Evolutionary conservation across 2,113 vertebrate genomes (phyloP), one percentile per base, ranked within the genome.

Genomic region (Nesoenas mayeri): DNA sequence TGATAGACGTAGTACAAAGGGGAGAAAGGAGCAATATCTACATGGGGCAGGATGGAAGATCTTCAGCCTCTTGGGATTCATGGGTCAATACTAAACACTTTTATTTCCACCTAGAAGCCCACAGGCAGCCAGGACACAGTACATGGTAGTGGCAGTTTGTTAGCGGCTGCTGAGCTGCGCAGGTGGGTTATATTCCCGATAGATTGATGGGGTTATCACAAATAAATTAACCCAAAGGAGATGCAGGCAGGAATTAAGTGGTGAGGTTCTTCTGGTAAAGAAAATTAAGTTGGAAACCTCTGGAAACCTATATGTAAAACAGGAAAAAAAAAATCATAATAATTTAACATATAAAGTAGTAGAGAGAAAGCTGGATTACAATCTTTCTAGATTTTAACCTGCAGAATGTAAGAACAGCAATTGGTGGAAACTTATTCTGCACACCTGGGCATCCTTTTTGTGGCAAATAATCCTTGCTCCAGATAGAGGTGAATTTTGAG

Each of bases 1-100:
- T 12, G 24, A 6, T 1, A 22, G 79, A 15, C 15, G 10, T 0
- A 5, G 42, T 2, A 8, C 44, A 44, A 44, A 44, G 44, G 44
- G 44, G 44, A 44, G 44, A 44, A 44, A 61, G 58, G 5, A 32
- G 15, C 36, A 42, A 40, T 6, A 50, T 10, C 60, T 9, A 6
- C 60, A 28, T 1, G 10, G 62, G 26, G 6, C 12, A 69, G 15
- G 60, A 32, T 1, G 2, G 25, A 9, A 47, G 69, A 15, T 4
- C 9, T 75, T 34, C 1, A 5, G 5, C 11, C 29, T 17, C 34
- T 26, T 34, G 5, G 50, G 54, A 34, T 42, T 24, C 15, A 11
- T 3, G 53, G 36, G 18, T 66, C 83, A 58, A 53, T 15, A 10
- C 18, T 10, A 75, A 85, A 21, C 14, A 14, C 31, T 44, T 67